Evolutionary conservation across 2,797 vertebrate genomes (phyloP), one percentile per base, ranked within the genome.

Genomic region (Zenarchopterus dispar): DNA sequence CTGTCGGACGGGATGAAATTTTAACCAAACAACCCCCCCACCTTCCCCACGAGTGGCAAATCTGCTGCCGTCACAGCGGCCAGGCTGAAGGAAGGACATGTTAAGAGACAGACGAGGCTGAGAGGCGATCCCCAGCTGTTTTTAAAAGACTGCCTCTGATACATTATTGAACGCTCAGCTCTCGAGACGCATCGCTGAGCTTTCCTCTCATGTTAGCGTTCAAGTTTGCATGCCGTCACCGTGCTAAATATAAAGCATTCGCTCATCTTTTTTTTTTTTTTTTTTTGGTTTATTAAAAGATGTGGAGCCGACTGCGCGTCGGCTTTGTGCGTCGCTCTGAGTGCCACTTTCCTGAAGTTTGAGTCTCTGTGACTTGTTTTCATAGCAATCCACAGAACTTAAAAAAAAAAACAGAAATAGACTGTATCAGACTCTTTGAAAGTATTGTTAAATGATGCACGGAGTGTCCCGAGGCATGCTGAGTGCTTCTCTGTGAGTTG

Each of bases 201-300:
- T 80, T 89, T 91, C 84, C 84, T 88, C 84, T 88, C 82, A 71
- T 82, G 88, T 92, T 90, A 89, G 82, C 16, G 70, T 77, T 83
- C 59, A 67, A 77, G 75, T 87, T 85, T 21, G 72, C 70, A 81
- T 84, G 28, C 78, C 84, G 76, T 91, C 90, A 91, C 81, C 61
- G 19, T 65, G 85, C 90, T 91, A 92, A 91, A 90, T 89, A 89
- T 92, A 91, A 89, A 89, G 54, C 68, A 73, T 85, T 77, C 11
- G 75, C 85, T 91, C 88, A 89, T 67, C 80, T 53, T 10, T 36
- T 36, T 28, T 28, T 28, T 28, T 28, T 28, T 7, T 28, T 28
- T 70, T 76, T 80, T 80, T 60, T 53, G 17, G 75, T 75, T 75
- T 81, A 84, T 70, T 90, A 63, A 89, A 85, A 90, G 80, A 89